Evolutionary conservation across 1,140 invertebrate species (phyloP), one percentile per base, ranked within the genome.

Genomic region (Saccostrea glomerata): DNA sequence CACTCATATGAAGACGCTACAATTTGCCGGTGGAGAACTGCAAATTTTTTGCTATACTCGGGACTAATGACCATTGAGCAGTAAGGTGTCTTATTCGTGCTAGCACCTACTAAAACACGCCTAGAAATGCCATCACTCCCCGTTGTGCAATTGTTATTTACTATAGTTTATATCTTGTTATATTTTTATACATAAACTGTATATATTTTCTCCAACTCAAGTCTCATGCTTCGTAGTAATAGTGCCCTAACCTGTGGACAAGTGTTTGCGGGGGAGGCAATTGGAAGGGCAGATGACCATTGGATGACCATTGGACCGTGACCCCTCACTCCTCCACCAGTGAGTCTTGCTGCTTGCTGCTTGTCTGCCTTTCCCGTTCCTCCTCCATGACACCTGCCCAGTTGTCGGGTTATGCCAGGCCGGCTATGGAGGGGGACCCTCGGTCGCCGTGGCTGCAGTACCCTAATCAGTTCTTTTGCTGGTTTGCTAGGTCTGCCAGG

Each of bases 121-220:
- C 9, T 70, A 70, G 25, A 70, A 73, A 73, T 73, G 70, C 70
- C 70, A 73, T 73, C 70, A 73, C 23, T 73, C 70, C 25, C 25
- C 70, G 70, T 73, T 73, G 70, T 73, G 70, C 70, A 73, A 73
- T 73, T 73, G 70, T 73, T 73, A 73, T 73, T 25, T 25, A 73
- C 70, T 36, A 73, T 73, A 73, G 70, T 73, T 73, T 73, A 73
- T 73, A 73, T 73, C 70, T 73, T 73, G 70, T 73, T 73, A 73
- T 73, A 73, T 73, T 73, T 73, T 73, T 73, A 73, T 73, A 73
- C 70, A 73, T 7, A 73, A 73, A 73, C 25, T 73, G 23, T 73
- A 23, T 73, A 30, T 73, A n/a, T 30, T 73, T 73, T 73, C 70
- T 25, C 36, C 70, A 30, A 73, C 70, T 73, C 70, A 73, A 73